Conservation (phyloP, 2,113 vertebrate species). For the Serinus canaria region DNA sequence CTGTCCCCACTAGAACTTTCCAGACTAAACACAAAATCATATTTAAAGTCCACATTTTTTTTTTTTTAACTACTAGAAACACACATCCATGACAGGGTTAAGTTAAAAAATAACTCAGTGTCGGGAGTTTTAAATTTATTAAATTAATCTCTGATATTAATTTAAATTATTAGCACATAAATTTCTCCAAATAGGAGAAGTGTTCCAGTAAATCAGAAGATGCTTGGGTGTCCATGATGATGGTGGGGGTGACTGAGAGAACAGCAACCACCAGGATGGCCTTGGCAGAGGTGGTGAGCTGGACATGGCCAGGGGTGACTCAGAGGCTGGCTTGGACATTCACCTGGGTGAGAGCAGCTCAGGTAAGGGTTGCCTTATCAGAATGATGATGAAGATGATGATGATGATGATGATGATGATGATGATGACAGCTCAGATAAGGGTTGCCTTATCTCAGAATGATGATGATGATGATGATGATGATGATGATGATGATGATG, state of each 20-base stretch:
- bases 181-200: background rate
- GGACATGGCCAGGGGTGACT: background rate
- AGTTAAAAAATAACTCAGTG: background rate
- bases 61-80: background rate
- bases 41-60: background rate
- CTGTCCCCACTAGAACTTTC: background rate
- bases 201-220: background rate
- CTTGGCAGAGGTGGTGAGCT: fast-evolving
- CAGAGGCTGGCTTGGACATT: background rate
- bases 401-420: background rate
- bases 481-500: no score
- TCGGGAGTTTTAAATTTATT: background rate
- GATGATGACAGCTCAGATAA: background rate
- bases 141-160: background rate
- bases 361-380: background rate
- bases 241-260: fast-evolving
- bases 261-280: background rate
- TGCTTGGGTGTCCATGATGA: fast-evolving
- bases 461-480: no score
- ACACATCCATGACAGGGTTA: background rate
- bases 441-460: no score
- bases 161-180: background rate
- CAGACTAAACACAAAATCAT: background rate
- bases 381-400: background rate
- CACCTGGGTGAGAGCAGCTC: background rate